phyloP scores from a whole-genome alignment of 1,140 invertebrate species.

The Tetranychus urticae region DNA sequence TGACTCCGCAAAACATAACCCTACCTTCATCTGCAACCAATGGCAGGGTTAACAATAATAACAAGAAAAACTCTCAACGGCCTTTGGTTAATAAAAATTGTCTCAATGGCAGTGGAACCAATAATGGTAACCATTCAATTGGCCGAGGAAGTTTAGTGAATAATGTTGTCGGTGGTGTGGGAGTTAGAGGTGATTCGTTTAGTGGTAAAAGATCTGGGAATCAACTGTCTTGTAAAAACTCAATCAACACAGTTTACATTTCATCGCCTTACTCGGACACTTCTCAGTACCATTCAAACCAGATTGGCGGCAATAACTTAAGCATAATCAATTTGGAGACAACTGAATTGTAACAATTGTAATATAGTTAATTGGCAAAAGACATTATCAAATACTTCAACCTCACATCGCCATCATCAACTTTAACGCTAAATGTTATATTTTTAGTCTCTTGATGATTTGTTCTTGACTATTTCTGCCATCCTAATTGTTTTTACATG shows the following conservation, averaged over 20 bases:
- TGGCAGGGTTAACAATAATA: neutral
- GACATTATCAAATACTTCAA: too few relatives aligned
- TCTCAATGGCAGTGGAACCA: neutral
- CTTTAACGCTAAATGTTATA: too few relatives aligned
- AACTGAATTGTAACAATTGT: conserved; percentile 7
- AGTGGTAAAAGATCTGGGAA: neutral
- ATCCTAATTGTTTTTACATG: too few relatives aligned
- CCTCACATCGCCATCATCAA: too few relatives aligned
- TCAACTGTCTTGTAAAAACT: neutral
- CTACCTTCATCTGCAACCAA: neutral
- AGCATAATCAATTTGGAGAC: conserved; percentile 11
- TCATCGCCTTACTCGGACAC: conserved; percentile 1
- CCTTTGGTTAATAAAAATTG: neutral
- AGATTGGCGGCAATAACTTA: conserved; percentile 1
- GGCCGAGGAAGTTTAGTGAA: neutral
- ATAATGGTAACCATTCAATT: neutral
- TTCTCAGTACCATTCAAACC: conserved; percentile 5
- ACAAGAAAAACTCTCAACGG: neutral
- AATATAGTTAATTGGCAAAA: neutral
- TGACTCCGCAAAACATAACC: conserved; percentile 2
- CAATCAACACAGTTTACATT: neutral
- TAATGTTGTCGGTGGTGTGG: too few relatives aligned
- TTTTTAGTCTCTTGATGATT: too few relatives aligned
- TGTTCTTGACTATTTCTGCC: too few relatives aligned
- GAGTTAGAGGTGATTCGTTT: too few relatives aligned